Conservation (phyloP, 2,113 vertebrate species). For the Beaufortia kweichowensis region DNA sequence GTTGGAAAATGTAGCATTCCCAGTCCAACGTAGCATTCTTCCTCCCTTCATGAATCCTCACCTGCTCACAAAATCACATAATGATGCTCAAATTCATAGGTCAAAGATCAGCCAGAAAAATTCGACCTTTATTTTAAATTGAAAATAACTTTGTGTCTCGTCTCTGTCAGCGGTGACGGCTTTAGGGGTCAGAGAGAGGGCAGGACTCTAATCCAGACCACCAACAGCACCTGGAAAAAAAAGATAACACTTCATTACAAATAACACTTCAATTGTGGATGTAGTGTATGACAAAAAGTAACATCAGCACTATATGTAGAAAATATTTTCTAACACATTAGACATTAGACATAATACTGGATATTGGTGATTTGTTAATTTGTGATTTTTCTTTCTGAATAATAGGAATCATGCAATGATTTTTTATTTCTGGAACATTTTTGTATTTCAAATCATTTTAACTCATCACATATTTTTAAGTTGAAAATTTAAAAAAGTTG, state of each 20-base stretch:
- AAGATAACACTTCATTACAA: slow-evolving; percentile 20
- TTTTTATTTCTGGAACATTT: too few species aligned
- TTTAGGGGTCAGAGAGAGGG: slow-evolving; percentile 31
- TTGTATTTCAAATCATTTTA: too few species aligned
- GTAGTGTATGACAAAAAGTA: neutral
- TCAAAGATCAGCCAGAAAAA: slow-evolving; percentile 37
- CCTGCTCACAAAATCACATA: neutral
- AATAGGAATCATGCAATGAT: too few species aligned
- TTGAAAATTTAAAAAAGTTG: too few species aligned
- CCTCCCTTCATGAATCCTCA: neutral
- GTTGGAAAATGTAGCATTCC: slow-evolving; percentile 30
- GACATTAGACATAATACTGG: too few species aligned
- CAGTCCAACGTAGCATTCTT: slow-evolving; percentile 5
- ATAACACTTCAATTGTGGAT: neutral
- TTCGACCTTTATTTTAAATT: slow-evolving; percentile 41
- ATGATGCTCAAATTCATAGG: slow-evolving; percentile 25
- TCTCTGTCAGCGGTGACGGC: slow-evolving; percentile 36
- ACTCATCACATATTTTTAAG: too few species aligned
- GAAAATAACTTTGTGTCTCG: slow-evolving; percentile 43
- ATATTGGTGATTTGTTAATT: too few species aligned
- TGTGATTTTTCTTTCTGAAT: too few species aligned
- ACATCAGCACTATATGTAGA: neutral
- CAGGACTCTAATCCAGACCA: slow-evolving; percentile 12
- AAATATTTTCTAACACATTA: neutral
- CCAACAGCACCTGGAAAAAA: slow-evolving; percentile 14